Evolutionary conservation across 2,888 invertebrate species (phyloP).

Genomic region (Ecliptopera silaceata): DNA sequence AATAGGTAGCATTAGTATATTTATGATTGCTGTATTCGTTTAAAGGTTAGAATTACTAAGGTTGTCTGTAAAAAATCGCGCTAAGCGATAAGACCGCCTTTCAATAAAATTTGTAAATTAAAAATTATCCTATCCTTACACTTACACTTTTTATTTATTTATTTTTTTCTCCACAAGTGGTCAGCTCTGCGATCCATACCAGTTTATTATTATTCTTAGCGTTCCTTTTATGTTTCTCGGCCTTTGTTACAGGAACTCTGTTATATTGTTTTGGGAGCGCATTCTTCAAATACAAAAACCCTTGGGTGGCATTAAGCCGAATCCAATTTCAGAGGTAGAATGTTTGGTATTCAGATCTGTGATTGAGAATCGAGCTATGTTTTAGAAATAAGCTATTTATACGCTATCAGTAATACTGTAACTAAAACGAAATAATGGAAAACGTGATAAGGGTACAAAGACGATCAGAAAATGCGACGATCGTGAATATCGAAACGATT

Average conservation of each 20-base stretch:
- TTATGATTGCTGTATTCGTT: too few relatives aligned
- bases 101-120: too few relatives aligned
- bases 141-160: too few relatives aligned
- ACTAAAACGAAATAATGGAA: conserved; percentile 3
- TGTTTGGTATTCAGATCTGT: conserved; percentile 17
- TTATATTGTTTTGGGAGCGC: conserved; percentile 11
- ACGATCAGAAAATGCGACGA: too few relatives aligned
- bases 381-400: conserved; percentile 17
- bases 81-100: too few relatives aligned
- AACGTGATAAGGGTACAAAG: conserved; percentile 8
- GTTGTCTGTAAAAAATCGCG: too few relatives aligned
- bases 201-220: neutral
- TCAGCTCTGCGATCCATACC: neutral
- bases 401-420: conserved; percentile 11
- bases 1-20: too few relatives aligned
- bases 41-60: too few relatives aligned
- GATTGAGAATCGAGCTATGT: conserved; percentile 7
- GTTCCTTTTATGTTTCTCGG: neutral
- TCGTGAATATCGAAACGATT: too few relatives aligned
- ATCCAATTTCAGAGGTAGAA: conserved; percentile 11
- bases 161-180: too few relatives aligned
- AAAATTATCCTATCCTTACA: too few relatives aligned
- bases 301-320: conserved; percentile 20
- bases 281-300: conserved; percentile 4
- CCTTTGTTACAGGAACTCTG: conserved; percentile 4